phyloP scores from a whole-genome alignment of 1,140 invertebrate genomes.

The Papilio aristodemus region DNA sequence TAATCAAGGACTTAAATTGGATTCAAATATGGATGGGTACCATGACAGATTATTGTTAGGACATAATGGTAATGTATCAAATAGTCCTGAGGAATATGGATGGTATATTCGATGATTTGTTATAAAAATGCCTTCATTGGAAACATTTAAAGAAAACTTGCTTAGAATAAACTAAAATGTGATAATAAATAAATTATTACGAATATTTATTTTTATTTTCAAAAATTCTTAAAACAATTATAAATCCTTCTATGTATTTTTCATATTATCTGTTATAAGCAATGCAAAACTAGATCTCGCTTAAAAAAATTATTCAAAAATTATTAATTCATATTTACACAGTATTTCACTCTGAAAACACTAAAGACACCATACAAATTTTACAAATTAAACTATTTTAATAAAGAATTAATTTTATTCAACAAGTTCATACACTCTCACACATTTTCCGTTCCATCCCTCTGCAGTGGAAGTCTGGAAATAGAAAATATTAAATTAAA shows the following conservation, averaged over 20 bases:
- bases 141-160: too few relatives aligned
- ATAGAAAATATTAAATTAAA: constrained; percentile 36
- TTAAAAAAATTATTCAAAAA: background rate
- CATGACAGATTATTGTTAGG: constrained; percentile 35
- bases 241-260: too few relatives aligned
- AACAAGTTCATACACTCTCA: constrained; percentile 54
- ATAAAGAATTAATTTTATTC: constrained; percentile 39
- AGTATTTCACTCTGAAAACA: background rate
- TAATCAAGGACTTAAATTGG: constrained; percentile 35
- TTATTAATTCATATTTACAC: background rate
- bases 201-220: background rate
- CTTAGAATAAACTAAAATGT: background rate
- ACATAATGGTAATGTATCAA: constrained; percentile 32
- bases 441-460: constrained; percentile 59
- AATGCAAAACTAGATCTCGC: background rate
- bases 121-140: too few relatives aligned
- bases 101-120: constrained; percentile 3
- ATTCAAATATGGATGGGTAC: constrained; percentile 8
- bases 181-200: background rate
- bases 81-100: constrained; percentile 17
- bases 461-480: constrained; percentile 64
- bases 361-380: background rate
- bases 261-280: background rate
- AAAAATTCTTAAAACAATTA: too few relatives aligned
- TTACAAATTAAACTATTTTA: background rate